Base-by-base conservation (phyloP, 2,888 invertebrate species). In the Cloeon dipterum region DNA sequence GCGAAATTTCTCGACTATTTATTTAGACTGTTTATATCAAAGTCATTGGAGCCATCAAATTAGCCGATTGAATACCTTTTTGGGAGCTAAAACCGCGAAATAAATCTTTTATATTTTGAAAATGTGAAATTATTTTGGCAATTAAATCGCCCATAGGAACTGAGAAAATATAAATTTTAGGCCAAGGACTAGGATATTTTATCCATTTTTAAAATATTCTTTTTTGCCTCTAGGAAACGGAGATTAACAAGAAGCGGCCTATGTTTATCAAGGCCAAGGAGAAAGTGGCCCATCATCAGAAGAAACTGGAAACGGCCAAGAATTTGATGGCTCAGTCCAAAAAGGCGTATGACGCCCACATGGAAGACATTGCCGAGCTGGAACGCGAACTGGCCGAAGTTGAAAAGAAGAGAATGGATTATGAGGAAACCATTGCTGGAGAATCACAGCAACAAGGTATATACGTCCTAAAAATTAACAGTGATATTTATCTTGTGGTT, bases 181-280 rank as follows among this genome's bases (percentile, higher is more conserved):
- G n/a, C n/a, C n/a, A n/a, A n/a, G n/a, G n/a, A n/a, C 21, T 11
- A 10, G 11, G 21, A 21, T 21, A 11, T 3, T 11, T 21, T 21
- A 21, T 25, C 35, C 33, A 26, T 34, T 40, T 29, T 20, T n/a
- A n/a, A n/a, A n/a, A n/a, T n/a, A n/a, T n/a, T n/a, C n/a, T n/a
- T n/a, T n/a, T 29, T 20, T 40, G 37, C 42, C 47, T 50, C 8
- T 43, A 79, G 77, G 93, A 94, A 66, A 78, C 81, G 0, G 89
- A 93, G 52, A 73, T 94, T 45, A 83, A 88, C 43, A 91, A 89
- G 53, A 91, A 91, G 52, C 70, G 86, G 38, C 96, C 96, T 0
- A 74, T 85, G 2, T 94, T 89, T 54, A 94, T 96, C 37, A 94
- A 94, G 56, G 86, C 93, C 0, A 94, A 96, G 55, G 94, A 89